These are phyloP conservation scores for Halotydeus destructor DNA, from an alignment of 1,140 invertebrate species.

Conservation along the genomic window DNA sequence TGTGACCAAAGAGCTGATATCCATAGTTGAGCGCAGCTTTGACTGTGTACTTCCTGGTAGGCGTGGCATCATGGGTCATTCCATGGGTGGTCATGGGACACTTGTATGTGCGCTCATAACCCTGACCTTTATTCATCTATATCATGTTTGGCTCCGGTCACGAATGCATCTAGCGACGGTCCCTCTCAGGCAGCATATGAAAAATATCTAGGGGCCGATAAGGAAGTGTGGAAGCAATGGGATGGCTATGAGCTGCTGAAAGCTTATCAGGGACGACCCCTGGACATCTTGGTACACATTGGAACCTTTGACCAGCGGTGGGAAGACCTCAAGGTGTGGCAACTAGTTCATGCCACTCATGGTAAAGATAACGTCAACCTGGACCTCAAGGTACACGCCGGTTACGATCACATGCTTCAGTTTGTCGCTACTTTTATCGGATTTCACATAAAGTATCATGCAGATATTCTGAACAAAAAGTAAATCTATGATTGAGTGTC, in stretches of 20 bases:
- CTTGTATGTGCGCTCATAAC: conserved; percentile 71
- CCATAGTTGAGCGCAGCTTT: conserved; percentile 15
- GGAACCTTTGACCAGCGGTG: conserved; percentile 51
- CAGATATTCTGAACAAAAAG: conserved; percentile 39
- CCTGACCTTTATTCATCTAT: conserved; percentile 70
- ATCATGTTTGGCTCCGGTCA: conserved; percentile 90
- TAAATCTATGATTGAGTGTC: no score
- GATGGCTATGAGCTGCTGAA: conserved; percentile 67
- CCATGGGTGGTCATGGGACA: conserved; percentile 95
- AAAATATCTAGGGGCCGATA: conserved; percentile 53
- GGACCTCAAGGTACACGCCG: conserved; percentile 53
- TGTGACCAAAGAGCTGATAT: conserved; percentile 51
- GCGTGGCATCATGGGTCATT: conserved; percentile 24
- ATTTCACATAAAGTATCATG: conserved; percentile 76
- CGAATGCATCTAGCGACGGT: conserved; percentile 57
- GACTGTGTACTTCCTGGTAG: conserved; percentile 2
- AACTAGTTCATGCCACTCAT: conserved; percentile 54
- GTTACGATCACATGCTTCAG: conserved; percentile 93
- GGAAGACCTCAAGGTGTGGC: conserved; percentile 56
- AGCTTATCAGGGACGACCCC: conserved; percentile 56
- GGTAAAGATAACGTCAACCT: conserved; percentile 44
- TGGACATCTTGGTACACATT: no score
- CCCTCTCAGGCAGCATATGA: conserved; percentile 76
- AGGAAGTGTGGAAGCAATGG: conserved; percentile 54
- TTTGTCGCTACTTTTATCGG: conserved; percentile 81